A percentile compares a stretch with the other conserved stretches of the same genome.
phyloP scores from a whole-genome alignment of 2,113 vertebrate species.

The Scomber japonicus region DNA sequence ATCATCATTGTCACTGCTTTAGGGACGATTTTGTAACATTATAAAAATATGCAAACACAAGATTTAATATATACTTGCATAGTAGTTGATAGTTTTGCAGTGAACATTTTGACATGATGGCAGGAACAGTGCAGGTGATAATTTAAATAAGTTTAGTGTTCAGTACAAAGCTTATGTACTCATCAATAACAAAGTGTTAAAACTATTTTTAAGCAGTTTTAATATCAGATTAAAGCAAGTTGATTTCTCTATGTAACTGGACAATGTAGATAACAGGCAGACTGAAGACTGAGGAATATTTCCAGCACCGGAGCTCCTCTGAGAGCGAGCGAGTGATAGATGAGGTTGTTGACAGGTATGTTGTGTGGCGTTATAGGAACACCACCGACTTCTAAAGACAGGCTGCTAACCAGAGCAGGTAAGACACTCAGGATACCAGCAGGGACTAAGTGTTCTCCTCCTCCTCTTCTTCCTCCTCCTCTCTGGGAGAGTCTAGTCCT shows the following conservation, averaged over 20 bases:
- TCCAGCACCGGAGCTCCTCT: conserved; percentile 8
- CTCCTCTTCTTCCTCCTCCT: conserved; percentile 11
- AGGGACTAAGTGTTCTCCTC: conserved; percentile 27
- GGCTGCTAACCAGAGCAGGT: conserved; percentile 73
- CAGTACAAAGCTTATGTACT: neutral
- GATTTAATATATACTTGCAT: too few relatives aligned
- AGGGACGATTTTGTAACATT: neutral
- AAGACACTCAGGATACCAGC: conserved; percentile 68
- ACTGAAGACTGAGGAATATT: neutral
- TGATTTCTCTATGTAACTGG: conserved; percentile 1
- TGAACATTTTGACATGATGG: neutral
- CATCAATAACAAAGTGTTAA: neutral
- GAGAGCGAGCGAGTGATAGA: conserved; percentile 41
- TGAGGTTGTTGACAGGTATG: conserved; percentile 68
- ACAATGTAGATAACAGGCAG: neutral
- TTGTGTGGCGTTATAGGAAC: conserved; percentile 83
- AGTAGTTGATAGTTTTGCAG: neutral
- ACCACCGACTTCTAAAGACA: conserved; percentile 78
- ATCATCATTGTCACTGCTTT: neutral
- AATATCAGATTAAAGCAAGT: neutral
- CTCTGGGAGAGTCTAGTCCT: conserved; percentile 29
- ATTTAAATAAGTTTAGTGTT: neutral
- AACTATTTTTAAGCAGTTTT: neutral
- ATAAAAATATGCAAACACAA: neutral
- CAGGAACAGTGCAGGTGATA: too few relatives aligned